Evolutionary conservation across 2,888 invertebrate species (phyloP).

Genomic region (Pterostichus niger): DNA sequence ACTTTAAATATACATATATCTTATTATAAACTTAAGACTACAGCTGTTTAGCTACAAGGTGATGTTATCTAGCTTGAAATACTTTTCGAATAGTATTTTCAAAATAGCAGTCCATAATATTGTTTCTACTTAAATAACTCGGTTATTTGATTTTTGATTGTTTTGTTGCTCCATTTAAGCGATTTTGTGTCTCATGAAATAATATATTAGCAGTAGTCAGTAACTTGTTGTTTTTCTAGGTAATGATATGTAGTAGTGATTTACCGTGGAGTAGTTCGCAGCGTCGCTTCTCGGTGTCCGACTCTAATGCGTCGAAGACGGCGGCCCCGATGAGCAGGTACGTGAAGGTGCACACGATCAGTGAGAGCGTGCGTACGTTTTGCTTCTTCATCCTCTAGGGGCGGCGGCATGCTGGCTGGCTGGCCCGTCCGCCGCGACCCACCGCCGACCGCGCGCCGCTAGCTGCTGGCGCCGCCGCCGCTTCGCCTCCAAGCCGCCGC

Average conservation of each 20-base stretch:
- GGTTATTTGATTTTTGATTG: too few species aligned
- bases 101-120: too few species aligned
- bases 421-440: conserved; percentile 77
- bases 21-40: too few species aligned
- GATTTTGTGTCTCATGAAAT: too few species aligned
- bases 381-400: conserved; percentile 99
- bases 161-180: too few species aligned
- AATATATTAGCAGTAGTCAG: too few species aligned
- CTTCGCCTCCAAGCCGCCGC: conserved; percentile 42
- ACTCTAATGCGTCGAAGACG: conserved; percentile 99
- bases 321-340: conserved; percentile 99
- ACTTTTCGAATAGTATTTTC: too few species aligned
- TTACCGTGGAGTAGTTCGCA: conserved; percentile 93
- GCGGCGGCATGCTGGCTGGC: conserved; percentile 81
- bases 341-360: conserved; percentile 99
- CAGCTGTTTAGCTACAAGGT: too few species aligned
- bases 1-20: too few species aligned
- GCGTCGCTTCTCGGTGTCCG: conserved; percentile 95
- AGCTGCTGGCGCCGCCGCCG: conserved; percentile 55
- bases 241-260: conserved; percentile 44
- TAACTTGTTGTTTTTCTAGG: neutral
- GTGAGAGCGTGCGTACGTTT: conserved; percentile 99
- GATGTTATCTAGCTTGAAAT: too few species aligned
- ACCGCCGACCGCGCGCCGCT: conserved; percentile 73
- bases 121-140: too few species aligned